Conservation (phyloP, 1,140 invertebrate genomes). For the Heterodera carotae region DNA sequence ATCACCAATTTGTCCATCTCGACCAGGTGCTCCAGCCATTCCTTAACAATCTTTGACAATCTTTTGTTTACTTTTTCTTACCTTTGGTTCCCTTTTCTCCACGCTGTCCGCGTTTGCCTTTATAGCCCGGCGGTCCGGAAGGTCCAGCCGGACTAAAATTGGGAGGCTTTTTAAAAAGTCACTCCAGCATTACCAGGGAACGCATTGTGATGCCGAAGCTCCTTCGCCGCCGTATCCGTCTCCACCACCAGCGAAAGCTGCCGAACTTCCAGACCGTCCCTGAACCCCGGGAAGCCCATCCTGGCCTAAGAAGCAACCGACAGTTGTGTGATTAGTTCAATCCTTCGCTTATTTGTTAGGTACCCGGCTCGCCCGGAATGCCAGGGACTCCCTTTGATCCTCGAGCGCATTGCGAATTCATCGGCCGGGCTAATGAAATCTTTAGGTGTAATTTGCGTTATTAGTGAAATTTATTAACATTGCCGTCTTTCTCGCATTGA, state of each 20-base stretch:
- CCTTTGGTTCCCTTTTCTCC: conserved; percentile 40
- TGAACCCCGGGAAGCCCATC: conserved; percentile 2
- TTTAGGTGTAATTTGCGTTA: neutral
- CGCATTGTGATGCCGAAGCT: neutral
- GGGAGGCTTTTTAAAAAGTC: neutral
- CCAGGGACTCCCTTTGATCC: neutral
- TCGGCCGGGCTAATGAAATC: neutral
- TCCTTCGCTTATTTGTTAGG: conserved; percentile 4
- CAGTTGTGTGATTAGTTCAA: neutral
- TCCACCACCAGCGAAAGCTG: too few relatives aligned
- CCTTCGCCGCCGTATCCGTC: neutral
- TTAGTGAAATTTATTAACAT: conserved; percentile 30
- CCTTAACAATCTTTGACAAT: conserved; percentile 8
- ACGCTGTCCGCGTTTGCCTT: conserved; percentile 46
- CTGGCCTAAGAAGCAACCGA: neutral
- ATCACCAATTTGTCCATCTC: conserved; percentile 16
- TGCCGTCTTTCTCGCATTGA: conserved; percentile 28
- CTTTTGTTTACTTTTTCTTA: neutral
- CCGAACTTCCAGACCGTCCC: conserved; percentile 1
- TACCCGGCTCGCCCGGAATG: neutral
- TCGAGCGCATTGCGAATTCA: neutral
- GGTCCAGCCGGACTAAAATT: conserved; percentile 43
- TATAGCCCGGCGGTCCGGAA: conserved; percentile 43
- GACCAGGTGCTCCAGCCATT: conserved; percentile 29
- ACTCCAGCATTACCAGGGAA: neutral